Evolutionary conservation across 30 jellyfish, hydroid and myxozoan species (phyloP).

Genomic region (Hydractinia echinata): DNA sequence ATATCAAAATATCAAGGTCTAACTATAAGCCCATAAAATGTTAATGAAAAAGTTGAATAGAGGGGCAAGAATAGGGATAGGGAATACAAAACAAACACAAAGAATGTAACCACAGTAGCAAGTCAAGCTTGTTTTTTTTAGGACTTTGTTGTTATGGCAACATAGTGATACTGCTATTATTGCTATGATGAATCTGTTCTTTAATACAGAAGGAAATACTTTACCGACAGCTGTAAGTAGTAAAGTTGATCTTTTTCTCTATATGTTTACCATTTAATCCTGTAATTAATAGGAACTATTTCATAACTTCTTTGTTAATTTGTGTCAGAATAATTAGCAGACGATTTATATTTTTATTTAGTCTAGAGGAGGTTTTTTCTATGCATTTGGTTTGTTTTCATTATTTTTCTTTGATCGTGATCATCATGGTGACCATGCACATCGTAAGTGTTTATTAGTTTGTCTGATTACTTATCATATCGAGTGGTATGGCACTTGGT

Average conservation of each 20-base stretch:
- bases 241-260: conserved; percentile 14
- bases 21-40: too few species aligned
- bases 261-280: background rate
- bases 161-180: conserved; percentile 72
- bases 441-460: background rate
- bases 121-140: background rate
- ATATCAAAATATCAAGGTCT: too few species aligned
- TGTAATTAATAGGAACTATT: too few species aligned
- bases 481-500: too few species aligned
- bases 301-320: too few species aligned
- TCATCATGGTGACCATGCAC: conserved; percentile 26
- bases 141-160: conserved; percentile 53
- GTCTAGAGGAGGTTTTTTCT: conserved; percentile 58
- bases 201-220: conserved; percentile 38
- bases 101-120: too few species aligned
- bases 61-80: too few species aligned
- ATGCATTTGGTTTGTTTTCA: conserved; percentile 51
- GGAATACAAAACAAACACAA: too few species aligned
- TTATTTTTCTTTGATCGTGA: conserved; percentile 68
- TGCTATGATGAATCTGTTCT: conserved; percentile 49
- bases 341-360: conserved; percentile 15
- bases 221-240: conserved; percentile 20
- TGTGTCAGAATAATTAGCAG: too few species aligned
- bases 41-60: too few species aligned
- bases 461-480: background rate